Evolutionary conservation across 2,888 invertebrate genomes (phyloP).

Genomic region (Drosophila heteroneura): DNA sequence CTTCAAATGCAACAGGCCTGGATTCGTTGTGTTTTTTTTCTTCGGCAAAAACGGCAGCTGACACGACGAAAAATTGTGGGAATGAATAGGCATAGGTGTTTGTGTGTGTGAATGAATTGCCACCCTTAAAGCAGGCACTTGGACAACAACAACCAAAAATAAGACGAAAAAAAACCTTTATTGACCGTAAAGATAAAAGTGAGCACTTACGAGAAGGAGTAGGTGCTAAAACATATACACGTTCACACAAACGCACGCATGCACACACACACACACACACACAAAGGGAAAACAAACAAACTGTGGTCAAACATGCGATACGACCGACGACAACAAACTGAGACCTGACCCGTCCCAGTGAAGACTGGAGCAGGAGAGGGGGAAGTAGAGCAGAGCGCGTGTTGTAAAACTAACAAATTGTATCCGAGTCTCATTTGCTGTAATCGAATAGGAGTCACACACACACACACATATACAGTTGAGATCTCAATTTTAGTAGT

Average conservation of each 20-base stretch:
- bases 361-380: not conserved
- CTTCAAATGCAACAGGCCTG: not conserved
- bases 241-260: conserved; percentile 3
- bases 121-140: conserved; percentile 55
- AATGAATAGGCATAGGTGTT: conserved; percentile 1
- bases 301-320: conserved; percentile 67
- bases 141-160: conserved; percentile 6
- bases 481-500: too few relatives aligned
- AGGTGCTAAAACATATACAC: conserved; percentile 67
- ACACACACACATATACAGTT: not conserved
- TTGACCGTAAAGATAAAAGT: conserved; percentile 76
- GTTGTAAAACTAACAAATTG: conserved; percentile 48
- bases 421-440: conserved; percentile 19
- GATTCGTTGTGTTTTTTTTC: not conserved
- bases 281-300: conserved; percentile 46
- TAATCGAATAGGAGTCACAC: conserved; percentile 8
- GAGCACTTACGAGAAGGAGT: conserved; percentile 61
- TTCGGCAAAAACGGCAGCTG: conserved; percentile 33
- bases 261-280: not conserved
- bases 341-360: conserved; percentile 41
- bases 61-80: conserved; percentile 31
- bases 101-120: conserved; percentile 40
- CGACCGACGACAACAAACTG: conserved; percentile 28
- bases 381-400: not conserved
- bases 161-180: conserved; percentile 48